These are phyloP conservation scores for Trachelus iudaicus DNA, from an alignment of 2,888 invertebrate species.

Conservation along the genomic window DNA sequence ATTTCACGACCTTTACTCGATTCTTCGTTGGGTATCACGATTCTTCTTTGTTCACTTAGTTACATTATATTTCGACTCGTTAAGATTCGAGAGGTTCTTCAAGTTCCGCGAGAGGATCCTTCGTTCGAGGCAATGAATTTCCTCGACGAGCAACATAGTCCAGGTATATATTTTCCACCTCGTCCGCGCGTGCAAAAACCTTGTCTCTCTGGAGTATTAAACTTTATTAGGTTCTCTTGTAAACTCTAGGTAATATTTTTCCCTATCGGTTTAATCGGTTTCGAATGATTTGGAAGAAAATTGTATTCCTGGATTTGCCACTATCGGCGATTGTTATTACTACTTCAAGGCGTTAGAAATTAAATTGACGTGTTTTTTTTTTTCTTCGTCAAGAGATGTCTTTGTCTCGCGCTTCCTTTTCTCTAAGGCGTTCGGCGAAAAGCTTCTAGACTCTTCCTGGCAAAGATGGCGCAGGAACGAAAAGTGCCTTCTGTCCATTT, in stretches of 20 bases:
- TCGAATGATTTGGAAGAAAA: background rate
- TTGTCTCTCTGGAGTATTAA: background rate
- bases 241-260: background rate
- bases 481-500: background rate
- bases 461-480: background rate
- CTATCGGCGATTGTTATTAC: no score
- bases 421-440: background rate
- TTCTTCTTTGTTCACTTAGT: background rate
- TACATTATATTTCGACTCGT: background rate
- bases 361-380: background rate
- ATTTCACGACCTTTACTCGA: background rate
- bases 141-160: background rate
- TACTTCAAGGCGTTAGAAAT: no score
- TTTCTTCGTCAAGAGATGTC: background rate
- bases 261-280: background rate
- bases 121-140: background rate
- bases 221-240: background rate
- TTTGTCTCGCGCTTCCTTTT: background rate
- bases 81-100: background rate
- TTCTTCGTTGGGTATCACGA: background rate
- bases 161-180: background rate
- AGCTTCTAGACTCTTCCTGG: background rate
- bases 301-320: background rate
- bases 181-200: background rate
- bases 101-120: background rate